Base-by-base conservation (phyloP, 2,797 vertebrate genomes). In the Tangara arthus region DNA sequence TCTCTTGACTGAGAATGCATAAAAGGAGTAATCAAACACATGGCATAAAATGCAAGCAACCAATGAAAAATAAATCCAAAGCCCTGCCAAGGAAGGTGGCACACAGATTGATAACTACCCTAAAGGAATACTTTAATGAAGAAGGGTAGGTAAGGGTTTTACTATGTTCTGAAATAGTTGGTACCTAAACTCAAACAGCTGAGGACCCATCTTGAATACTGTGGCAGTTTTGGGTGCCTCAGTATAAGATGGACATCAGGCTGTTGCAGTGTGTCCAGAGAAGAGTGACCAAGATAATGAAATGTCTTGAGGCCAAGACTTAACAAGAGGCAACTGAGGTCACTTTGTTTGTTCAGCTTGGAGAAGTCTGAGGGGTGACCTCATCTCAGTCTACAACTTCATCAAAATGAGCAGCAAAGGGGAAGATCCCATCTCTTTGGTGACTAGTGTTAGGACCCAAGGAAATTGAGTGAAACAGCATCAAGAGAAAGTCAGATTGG, bases 271-370 rank as follows among this genome's bases (percentile, higher is more conserved):
- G 27, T 46, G 11, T 57, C 17, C 47, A 70, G 55, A 64, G 42
- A 22, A 82, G 22, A 20, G 19, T 3, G 2, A 70, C 15, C 17
- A 49, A 35, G 22, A 47, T 15, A 18, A 18, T 57, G 34, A 57
- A 61, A 57, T 19, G 4, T 26, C 42, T 49, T 14, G 9, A 87
- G 23, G 23, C 27, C 35, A 71, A 71, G 26, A 53, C 12, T 65
- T 69, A 12, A 7, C 0, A 0, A 68, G 41, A 46, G 35, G 30
- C 4, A 20, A 23, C 20, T 59, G 41, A 53, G 10, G 26, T 72
- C 14, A 63, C 30, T 55, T 90, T 16, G 5, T 3, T 77, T 73
- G 4, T 76, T 89, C n/a, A 56, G 1, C 19, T 30, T 83, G 35
- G 27, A 72, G 30, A 68, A 59, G n/a, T 35, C 27, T 64, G 30